A percentile compares a stretch with the other conserved stretches of the same genome.
Evolutionary conservation across 1,140 invertebrate species (phyloP).

Genomic region (Rhopalosiphum maidis): DNA sequence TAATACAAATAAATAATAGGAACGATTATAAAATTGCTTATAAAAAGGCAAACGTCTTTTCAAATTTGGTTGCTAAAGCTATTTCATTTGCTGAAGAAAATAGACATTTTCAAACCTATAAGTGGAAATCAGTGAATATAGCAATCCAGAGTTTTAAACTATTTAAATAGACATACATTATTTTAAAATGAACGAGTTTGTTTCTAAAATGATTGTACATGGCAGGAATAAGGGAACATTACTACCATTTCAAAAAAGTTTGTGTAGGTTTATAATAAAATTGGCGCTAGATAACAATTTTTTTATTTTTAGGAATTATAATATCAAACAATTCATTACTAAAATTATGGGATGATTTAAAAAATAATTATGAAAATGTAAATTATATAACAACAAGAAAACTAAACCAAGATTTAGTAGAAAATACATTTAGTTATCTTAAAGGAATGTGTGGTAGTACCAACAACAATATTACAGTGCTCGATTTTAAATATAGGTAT

Average conservation of each 20-base stretch:
- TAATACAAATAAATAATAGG: not conserved
- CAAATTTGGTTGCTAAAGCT: not conserved
- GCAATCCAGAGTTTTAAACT: not conserved
- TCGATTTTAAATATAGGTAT: not conserved
- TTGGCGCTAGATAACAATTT: not conserved
- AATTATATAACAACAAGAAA: constrained; percentile 46
- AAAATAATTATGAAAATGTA: not conserved
- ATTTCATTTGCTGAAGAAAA: constrained; percentile 21
- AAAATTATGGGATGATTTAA: not conserved
- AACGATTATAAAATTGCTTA: constrained; percentile 23
- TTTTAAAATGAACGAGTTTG: constrained; percentile 34
- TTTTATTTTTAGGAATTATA: not conserved
- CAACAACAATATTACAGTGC: not conserved
- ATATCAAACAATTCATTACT: constrained; percentile 24
- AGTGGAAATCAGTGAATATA: not conserved
- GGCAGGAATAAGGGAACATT: not conserved
- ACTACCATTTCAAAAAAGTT: constrained; percentile 27
- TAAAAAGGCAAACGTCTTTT: constrained; percentile 14
- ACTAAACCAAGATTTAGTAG: not conserved
- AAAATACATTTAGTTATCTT: constrained; percentile 15
- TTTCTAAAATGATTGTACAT: constrained; percentile 35
- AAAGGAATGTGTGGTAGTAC: constrained; percentile 24
- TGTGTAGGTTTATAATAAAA: not conserved
- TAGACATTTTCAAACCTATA: not conserved
- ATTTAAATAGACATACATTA: not conserved